Base-by-base conservation (phyloP, 2,888 invertebrate species). In the Arge pagana region DNA sequence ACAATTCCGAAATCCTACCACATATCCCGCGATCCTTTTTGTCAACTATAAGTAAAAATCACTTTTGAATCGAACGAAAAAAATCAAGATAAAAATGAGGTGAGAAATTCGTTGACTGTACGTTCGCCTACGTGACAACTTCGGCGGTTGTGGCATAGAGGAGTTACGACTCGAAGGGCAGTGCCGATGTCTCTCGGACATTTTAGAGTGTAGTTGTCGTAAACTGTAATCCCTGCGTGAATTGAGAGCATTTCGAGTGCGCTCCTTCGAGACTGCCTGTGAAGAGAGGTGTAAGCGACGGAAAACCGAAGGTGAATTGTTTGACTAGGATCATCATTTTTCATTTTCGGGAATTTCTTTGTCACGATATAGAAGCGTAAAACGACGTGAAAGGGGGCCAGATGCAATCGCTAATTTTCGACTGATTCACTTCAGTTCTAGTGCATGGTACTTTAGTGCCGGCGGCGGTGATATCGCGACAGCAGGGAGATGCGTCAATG, bases 121-220 rank as follows among this genome's bases (percentile, higher is more conserved):
- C 24, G 13, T 33, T 30, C 24, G 45, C 13, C 45, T 21, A 33
- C 33, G 31, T 45, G 33, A 24, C 31, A 10, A 30, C 11, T 7
- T 30, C 26, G 23, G 13, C 19, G 33, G 13, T 8, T 19, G 21
- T 45, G 15, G 33, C n/a, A 19, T 23, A 23, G 33, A n/a, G 33
- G 35, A 30, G 28, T 42, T 42, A 45, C 45, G 45, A 24, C 2
- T 45, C 31, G 23, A 45, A 45, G 45, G 45, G 45, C 45, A 45
- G 45, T 45, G 45, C n/a, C 23, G 23, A 15, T 33, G 33, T 24
- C 11, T 24, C 13, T 45, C 23, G 23, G 23, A 45, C 33, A 31
- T 31, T 42, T n/a, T 8, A n/a, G 28, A 26, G n/a, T 26, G n/a
- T 8, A 26, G 28, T 26, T n/a, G 28, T 30, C 16, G 7, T 7